These are phyloP conservation scores for Bellardia bayeri DNA, from an alignment of 2,888 invertebrate species.

Conservation along the genomic window DNA sequence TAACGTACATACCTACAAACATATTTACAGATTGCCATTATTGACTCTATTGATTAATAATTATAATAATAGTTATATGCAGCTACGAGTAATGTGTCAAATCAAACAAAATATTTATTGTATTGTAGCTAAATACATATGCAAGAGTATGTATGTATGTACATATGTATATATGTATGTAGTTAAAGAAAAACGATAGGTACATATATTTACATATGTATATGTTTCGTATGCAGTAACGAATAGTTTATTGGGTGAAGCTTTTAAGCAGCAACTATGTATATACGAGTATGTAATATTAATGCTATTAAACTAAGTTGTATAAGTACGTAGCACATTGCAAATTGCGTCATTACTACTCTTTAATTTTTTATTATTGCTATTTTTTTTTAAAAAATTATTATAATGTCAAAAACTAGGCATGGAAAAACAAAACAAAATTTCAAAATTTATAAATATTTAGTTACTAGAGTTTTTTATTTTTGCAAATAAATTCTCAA, in stretches of 20 bases:
- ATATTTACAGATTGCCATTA: constrained; percentile 56
- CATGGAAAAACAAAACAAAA: background rate
- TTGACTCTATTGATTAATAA: constrained; percentile 23
- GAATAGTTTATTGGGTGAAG: background rate
- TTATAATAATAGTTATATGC: background rate
- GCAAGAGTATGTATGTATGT: background rate
- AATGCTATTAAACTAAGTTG: background rate
- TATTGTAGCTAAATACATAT: constrained; percentile 14
- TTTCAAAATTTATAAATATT: background rate
- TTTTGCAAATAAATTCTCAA: background rate
- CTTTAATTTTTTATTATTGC: background rate
- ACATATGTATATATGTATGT: background rate
- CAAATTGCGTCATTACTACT: constrained; percentile 19
- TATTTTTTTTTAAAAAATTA: no score
- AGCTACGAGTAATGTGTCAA: constrained; percentile 33
- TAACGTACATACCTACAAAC: constrained; percentile 18
- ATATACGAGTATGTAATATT: background rate
- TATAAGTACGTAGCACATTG: background rate
- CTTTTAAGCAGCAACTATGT: constrained; percentile 31
- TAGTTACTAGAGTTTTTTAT: background rate
- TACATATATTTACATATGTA: no score
- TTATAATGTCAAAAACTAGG: background rate
- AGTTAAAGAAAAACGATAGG: no score
- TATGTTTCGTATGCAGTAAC: no score
- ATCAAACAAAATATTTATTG: constrained; percentile 13